Evolutionary conservation across 30 jellyfish, hydroid and myxozoan species (phyloP).

Genomic region (Pelagia noctiluca): DNA sequence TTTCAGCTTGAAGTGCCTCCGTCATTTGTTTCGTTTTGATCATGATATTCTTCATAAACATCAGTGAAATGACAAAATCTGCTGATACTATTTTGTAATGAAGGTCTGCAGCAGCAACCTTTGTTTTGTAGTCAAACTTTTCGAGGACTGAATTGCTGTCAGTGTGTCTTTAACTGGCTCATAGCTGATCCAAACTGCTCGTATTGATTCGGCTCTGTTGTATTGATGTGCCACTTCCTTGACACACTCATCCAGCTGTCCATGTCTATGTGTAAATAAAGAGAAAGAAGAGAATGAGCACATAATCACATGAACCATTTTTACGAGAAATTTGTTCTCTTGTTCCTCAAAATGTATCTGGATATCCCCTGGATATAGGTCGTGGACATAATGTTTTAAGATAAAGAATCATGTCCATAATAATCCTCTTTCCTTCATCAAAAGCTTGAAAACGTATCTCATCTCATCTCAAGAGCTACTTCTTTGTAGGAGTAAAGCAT

Average conservation of each 20-base stretch:
- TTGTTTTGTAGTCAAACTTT: conserved; percentile 8
- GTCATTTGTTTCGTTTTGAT: too few relatives aligned
- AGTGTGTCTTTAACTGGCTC: conserved; percentile 27
- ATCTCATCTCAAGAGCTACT: conserved; percentile 6
- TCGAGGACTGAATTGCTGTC: conserved; percentile 32
- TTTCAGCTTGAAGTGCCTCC: too few relatives aligned
- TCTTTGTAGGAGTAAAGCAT: conserved; percentile 11
- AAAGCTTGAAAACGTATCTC: background rate
- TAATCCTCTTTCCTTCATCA: conserved; percentile 10
- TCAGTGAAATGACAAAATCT: too few relatives aligned
- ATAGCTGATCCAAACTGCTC: conserved; percentile 30
- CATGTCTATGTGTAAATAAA: conserved; percentile 17
- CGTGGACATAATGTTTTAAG: too few relatives aligned
- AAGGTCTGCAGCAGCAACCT: too few relatives aligned
- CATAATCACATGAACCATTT: too few relatives aligned
- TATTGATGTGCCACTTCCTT: too few relatives aligned
- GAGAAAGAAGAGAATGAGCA: background rate
- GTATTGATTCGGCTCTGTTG: conserved; percentile 35
- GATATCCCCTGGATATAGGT: background rate
- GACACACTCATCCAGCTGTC: too few relatives aligned
- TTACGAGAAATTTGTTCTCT: background rate
- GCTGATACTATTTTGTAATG: too few relatives aligned
- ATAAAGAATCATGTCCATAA: background rate
- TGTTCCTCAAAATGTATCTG: conserved; percentile 8
- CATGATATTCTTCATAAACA: too few relatives aligned